Evolutionary conservation across 2,797 vertebrate species (phyloP), one percentile per base, ranked within the genome.

Genomic region (Argentina silus): DNA sequence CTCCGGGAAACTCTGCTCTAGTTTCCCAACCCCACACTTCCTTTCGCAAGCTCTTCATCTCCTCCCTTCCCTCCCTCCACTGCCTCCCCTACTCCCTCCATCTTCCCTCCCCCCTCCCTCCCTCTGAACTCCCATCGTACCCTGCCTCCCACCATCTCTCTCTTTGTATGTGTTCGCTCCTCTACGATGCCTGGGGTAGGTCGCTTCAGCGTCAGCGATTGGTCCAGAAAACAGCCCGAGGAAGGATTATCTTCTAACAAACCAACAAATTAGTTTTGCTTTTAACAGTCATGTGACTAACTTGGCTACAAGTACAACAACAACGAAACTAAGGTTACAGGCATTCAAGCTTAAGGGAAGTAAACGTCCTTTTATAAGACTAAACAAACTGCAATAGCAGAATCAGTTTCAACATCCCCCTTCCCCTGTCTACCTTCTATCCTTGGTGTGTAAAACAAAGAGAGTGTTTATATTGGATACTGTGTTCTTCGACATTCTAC

Each of bases 1-100:
- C 80, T 73, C 75, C 86, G 80, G 83, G 90, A 90, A 87, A 77
- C 80, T 79, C 75, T 61, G 64, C 81, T 82, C 83, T 21, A 60
- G 61, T 87, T 44, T 36, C 84, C 80, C 84, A 81, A 90, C 74
- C 85, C 83, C 77, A 50, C 83, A 89, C 86, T 92, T 92, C 90
- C 90, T 89, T 75, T 90, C 81, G 77, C 79, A 81, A 77, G 78
- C 67, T 69, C 73, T 76, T 53, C 74, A 42, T 48, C 69, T 68
- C 67, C 78, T 43, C 23, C 17, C 23, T 36, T 23, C 53, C 64
- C 45, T 55, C 42, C 61, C 72, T 23, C 21, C 45, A 1, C 43
- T 56, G 14, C 78, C 73, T 72, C 72, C 74, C 61, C 70, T 10
- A 78, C 74, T 71, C 74, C 73, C 51, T 50, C 57, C 14, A 42